Conservation (phyloP, 2,888 invertebrate genomes). For the Hirtodrosophila histrioides region DNA sequence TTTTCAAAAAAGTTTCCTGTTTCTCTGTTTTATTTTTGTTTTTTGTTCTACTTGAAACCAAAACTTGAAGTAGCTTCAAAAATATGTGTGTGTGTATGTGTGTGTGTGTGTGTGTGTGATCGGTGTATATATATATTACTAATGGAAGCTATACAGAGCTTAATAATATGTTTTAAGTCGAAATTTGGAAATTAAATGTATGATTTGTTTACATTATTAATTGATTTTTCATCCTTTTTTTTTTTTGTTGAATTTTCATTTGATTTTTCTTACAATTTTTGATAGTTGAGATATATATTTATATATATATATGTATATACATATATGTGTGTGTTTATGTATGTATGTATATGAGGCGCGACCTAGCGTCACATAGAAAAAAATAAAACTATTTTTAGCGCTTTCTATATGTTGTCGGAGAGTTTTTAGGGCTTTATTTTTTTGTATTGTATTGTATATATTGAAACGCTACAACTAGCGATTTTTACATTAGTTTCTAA, state of each 20-base stretch:
- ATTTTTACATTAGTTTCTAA: constrained; percentile 34
- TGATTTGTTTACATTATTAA: constrained; percentile 5
- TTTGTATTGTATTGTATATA: background rate
- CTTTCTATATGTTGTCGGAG: constrained; percentile 1
- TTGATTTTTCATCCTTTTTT: constrained; percentile 8
- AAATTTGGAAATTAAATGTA: constrained; percentile 14
- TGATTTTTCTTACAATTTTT: constrained; percentile 19
- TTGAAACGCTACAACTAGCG: constrained; percentile 30
- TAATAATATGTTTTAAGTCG: constrained; percentile 3
- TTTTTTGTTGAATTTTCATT: constrained; percentile 21
- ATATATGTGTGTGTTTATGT: constrained; percentile 6
- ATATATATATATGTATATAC: constrained; percentile 11
- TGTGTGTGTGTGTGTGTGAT: constrained; percentile 13
- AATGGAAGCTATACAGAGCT: constrained; percentile 62
- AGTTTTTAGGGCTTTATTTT: constrained; percentile 20
- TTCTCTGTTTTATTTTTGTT: constrained; percentile 21
- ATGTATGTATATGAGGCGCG: constrained; percentile 14
- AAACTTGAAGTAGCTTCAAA: constrained; percentile 59
- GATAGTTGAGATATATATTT: constrained; percentile 20
- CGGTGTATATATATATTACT: constrained; percentile 30
- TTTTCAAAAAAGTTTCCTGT: constrained; percentile 48
- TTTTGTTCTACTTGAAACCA: constrained; percentile 41
- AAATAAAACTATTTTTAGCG: constrained; percentile 21
- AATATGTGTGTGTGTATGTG: constrained; percentile 34
- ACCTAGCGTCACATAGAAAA: constrained; percentile 10